Conservation (phyloP, 2,113 vertebrate species). For the Phocoena sinus region DNA sequence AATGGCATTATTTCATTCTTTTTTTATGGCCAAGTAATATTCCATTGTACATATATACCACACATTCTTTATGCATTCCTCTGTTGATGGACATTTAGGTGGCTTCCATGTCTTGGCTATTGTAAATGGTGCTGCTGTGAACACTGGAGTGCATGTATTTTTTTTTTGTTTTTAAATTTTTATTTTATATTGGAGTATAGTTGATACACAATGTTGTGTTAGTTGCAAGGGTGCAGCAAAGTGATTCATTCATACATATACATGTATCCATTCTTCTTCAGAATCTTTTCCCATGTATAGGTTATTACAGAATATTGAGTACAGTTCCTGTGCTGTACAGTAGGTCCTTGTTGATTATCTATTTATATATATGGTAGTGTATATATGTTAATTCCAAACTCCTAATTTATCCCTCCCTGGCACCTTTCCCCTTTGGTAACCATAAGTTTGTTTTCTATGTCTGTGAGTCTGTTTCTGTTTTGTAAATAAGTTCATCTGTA, state of each 20-base stretch:
- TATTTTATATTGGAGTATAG: neutral
- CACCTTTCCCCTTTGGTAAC: neutral
- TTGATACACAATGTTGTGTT: neutral
- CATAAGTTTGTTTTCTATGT: neutral
- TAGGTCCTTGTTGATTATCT: neutral
- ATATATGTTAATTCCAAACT: neutral
- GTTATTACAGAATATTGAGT: neutral
- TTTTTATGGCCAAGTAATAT: no score
- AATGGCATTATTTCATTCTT: no score
- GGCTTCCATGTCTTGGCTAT: neutral
- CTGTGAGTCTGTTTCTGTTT: neutral
- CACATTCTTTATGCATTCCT: neutral
- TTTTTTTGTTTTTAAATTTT: neutral
- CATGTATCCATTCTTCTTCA: neutral
- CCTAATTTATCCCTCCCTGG: neutral
- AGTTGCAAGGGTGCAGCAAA: neutral
- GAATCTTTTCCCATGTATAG: no score
- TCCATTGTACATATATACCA: accelerated
- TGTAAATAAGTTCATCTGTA: neutral
- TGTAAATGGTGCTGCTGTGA: neutral
- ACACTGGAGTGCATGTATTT: neutral
- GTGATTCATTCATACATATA: neutral
- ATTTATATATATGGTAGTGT: neutral
- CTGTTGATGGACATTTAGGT: neutral
- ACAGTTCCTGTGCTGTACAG: neutral